Conservation (phyloP, 1,140 invertebrate species). For the Aphelinus certus region DNA sequence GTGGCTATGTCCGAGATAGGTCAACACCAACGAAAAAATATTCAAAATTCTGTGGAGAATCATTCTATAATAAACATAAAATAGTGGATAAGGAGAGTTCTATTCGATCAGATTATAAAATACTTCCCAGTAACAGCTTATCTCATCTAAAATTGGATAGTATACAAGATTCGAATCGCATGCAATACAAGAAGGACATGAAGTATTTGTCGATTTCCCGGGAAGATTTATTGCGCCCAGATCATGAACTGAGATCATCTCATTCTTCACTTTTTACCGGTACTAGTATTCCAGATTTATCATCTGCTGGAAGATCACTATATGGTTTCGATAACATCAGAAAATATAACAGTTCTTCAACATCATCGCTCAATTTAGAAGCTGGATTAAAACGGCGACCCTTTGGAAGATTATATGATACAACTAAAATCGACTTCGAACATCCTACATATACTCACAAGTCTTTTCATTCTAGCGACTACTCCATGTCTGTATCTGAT, state of each 20-base stretch:
- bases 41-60: background rate
- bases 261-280: slow-evolving; percentile 27
- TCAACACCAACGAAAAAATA: too few relatives aligned
- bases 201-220: slow-evolving; percentile 31
- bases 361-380: slow-evolving; percentile 28
- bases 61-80: background rate
- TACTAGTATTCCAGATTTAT: slow-evolving; percentile 23
- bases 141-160: background rate
- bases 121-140: background rate
- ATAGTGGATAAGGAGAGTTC: slow-evolving; percentile 2
- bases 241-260: slow-evolving; percentile 13
- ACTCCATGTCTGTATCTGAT: slow-evolving; percentile 34
- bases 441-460: slow-evolving; percentile 20
- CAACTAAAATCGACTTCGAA: slow-evolving; percentile 16
- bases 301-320: background rate
- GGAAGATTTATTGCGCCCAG: slow-evolving; percentile 24
- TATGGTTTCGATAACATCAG: background rate
- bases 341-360: background rate
- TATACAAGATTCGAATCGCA: background rate
- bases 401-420: background rate
- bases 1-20: too few relatives aligned
- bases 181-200: slow-evolving; percentile 24
- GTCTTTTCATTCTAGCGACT: slow-evolving; percentile 20
- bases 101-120: slow-evolving; percentile 12
- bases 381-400: slow-evolving; percentile 1